Conservation (phyloP, 2,113 vertebrate genomes). For the Ondatra zibethicus region DNA sequence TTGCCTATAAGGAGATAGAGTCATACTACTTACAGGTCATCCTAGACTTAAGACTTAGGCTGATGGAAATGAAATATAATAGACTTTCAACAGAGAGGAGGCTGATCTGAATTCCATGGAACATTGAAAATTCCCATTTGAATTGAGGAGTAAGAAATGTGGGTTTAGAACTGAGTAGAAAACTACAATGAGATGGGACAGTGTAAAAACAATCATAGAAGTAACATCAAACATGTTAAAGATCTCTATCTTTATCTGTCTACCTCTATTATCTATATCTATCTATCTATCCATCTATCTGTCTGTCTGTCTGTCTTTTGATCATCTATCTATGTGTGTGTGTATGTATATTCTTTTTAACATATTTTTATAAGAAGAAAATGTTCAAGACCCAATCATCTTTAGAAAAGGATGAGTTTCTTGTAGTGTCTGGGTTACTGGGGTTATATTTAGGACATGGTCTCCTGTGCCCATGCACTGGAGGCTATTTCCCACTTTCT, state of each 20-base stretch:
- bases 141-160: not conserved
- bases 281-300: too few relatives aligned
- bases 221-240: not conserved
- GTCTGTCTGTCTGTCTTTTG: too few relatives aligned
- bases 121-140: too few relatives aligned
- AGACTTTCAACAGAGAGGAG: not conserved
- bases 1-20: not conserved
- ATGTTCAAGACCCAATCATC: too few relatives aligned
- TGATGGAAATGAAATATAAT: not conserved
- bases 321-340: too few relatives aligned
- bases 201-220: not conserved
- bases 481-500: too few relatives aligned
- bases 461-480: too few relatives aligned
- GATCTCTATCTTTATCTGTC: not conserved
- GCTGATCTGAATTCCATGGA: not conserved
- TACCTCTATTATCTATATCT: not conserved
- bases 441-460: too few relatives aligned
- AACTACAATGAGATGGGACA: not conserved
- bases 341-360: not conserved
- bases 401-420: too few relatives aligned
- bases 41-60: not conserved
- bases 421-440: too few relatives aligned
- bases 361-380: not conserved
- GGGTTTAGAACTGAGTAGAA: fast-evolving
- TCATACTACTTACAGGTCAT: too few relatives aligned